A percentile compares a stretch with the other conserved stretches of the same genome.
phyloP scores from a whole-genome alignment of 2,113 vertebrate genomes.

The Scomber japonicus region DNA sequence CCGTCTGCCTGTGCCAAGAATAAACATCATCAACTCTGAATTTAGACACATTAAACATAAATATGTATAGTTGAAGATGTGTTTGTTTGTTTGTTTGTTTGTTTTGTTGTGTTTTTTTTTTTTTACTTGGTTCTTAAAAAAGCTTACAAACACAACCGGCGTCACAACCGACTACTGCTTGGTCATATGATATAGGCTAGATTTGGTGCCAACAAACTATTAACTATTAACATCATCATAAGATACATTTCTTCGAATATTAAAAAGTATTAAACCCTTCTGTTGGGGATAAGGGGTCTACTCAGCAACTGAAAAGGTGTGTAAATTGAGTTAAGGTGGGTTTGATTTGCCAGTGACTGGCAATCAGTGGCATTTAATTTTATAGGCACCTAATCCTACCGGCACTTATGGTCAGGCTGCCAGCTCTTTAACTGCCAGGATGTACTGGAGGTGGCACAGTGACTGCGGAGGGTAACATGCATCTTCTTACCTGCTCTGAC shows the following conservation, averaged over 20 bases:
- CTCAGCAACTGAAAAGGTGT: background rate
- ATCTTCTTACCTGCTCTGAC: slow-evolving; percentile 94
- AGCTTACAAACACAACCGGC: background rate
- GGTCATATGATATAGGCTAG: background rate
- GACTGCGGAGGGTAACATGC: background rate
- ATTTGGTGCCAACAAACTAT: background rate
- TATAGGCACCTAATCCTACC: background rate
- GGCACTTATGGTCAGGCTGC: slow-evolving; percentile 10
- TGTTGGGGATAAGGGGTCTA: background rate
- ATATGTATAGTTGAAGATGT: too few species aligned
- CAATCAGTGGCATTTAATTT: slow-evolving; percentile 5
- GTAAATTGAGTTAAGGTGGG: background rate
- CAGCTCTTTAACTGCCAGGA: slow-evolving; percentile 26
- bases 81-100: too few species aligned
- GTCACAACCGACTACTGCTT: background rate
- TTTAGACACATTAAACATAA: background rate
- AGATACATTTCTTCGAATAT: background rate
- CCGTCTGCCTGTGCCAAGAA: background rate
- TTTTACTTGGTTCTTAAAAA: background rate
- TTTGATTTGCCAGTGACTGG: background rate
- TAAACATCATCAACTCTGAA: background rate
- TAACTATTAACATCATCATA: background rate
- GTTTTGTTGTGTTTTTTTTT: too few species aligned
- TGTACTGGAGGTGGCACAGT: slow-evolving; percentile 14
- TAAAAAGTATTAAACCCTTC: background rate